Base-by-base conservation (phyloP, 2,113 vertebrate genomes). In the Stictonetta naevosa region DNA sequence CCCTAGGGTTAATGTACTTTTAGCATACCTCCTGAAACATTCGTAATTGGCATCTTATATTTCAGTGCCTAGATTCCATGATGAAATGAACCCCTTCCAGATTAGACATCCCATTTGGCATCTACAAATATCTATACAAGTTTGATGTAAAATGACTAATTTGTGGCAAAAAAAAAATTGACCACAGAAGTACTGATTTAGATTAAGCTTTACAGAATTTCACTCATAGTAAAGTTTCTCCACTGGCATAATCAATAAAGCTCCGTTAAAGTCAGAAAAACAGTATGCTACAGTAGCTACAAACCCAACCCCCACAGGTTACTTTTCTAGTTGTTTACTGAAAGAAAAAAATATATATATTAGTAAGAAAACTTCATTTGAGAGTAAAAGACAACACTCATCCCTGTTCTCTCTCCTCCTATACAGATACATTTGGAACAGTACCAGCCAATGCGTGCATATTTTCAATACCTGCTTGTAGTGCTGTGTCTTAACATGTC, bases 231-330 rank as follows among this genome's bases (percentile, higher is more conserved):
- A 75, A 85, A 26, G 23, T 53, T 66, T 71, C 64, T 75, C 6
- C 28, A 6, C 48, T 56, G 36, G 3, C 63, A 76, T 34, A 62
- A 89, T 52, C 28, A 71, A 22, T 36, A 1, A 34, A 73, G 17
- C 52, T 81, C 25, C 23, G 26, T 8, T 21, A 15, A 84, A 42
- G 23, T 20, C 36, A 88, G 23, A 67, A 92, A 33, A 80, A 36
- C 15, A n/a, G 9, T 0, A 1, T 4, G 8, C 9, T 74, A 26
- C 16, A 26, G 8, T n/a, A 83, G n/a, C 29, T 23, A 22, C 23
- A 22, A 53, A 48, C 5, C 20, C 8, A n/a, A 22, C 4, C 14
- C 40, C 14, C 28, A 5, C 28, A 66, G 21, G 28, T 29, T 21
- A 29, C 50, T 67, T 44, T 83, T 28, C 69, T 33, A 76, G 68